Conservation (phyloP, 2,113 vertebrate genomes). For the Ciconia boyciana region DNA sequence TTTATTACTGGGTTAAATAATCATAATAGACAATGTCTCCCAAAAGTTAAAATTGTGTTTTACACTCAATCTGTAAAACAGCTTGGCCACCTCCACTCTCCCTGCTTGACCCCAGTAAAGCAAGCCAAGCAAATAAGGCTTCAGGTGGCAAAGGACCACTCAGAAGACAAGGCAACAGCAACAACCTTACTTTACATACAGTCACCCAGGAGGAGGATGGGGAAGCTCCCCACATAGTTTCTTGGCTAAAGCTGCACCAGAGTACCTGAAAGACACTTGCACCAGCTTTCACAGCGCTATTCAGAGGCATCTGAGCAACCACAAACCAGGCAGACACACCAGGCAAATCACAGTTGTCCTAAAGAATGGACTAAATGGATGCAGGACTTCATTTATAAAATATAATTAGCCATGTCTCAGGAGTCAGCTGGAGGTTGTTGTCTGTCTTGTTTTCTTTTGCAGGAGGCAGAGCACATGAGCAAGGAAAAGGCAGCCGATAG, state of each 20-base stretch:
- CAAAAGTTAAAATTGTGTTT: background rate
- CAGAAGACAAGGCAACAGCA: background rate
- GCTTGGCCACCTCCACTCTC: background rate
- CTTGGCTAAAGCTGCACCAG: background rate
- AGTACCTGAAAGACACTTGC: background rate
- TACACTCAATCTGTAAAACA: no score
- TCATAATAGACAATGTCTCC: background rate
- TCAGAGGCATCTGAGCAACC: background rate
- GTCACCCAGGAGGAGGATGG: background rate
- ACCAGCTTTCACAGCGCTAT: background rate
- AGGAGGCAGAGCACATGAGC: background rate
- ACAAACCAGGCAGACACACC: background rate
- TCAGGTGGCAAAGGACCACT: background rate
- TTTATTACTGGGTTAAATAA: background rate
- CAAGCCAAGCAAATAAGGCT: background rate
- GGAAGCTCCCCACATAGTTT: fast-evolving
- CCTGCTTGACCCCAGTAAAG: background rate
- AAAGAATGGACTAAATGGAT: background rate
- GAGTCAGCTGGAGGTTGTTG: background rate
- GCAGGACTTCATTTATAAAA: no score
- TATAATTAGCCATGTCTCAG: background rate
- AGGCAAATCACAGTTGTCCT: background rate
- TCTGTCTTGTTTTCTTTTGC: background rate
- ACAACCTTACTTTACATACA: background rate
- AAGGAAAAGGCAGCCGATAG: background rate